Percentiles rank a stretch among this genome's conserved stretches.
These are phyloP conservation scores for Sylvia borin DNA, from an alignment of 2,797 vertebrate species.

Conservation along the genomic window DNA sequence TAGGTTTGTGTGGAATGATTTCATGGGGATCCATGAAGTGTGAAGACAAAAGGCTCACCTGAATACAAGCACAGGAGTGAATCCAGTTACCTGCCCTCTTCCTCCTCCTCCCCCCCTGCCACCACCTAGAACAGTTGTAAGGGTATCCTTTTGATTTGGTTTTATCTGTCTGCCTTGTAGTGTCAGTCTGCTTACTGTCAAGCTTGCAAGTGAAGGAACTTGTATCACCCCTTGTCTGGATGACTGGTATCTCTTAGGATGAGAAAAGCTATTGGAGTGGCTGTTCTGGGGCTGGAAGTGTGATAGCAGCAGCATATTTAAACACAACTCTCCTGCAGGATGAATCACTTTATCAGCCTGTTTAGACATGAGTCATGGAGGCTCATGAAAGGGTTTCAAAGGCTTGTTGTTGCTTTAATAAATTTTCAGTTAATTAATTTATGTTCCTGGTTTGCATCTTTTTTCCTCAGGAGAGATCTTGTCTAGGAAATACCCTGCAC, in stretches of 20 bases:
- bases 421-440: background rate
- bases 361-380: background rate
- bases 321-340: background rate
- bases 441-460: background rate
- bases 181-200: conserved; percentile 43
- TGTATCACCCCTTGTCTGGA: background rate
- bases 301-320: background rate
- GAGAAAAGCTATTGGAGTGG: background rate
- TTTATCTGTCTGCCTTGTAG: conserved; percentile 9
- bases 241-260: background rate
- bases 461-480: background rate
- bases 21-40: background rate
- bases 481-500: background rate
- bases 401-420: background rate
- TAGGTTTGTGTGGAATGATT: background rate
- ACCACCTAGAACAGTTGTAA: background rate
- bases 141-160: conserved; percentile 15
- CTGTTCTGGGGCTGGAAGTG: background rate
- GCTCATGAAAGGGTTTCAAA: background rate
- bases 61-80: background rate
- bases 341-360: background rate
- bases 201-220: background rate
- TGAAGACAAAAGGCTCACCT: conserved; percentile 9
- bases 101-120: background rate
- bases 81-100: background rate